Conservation (phyloP, 64 coral and sea anemone genomes). For the Porites australiensis region DNA sequence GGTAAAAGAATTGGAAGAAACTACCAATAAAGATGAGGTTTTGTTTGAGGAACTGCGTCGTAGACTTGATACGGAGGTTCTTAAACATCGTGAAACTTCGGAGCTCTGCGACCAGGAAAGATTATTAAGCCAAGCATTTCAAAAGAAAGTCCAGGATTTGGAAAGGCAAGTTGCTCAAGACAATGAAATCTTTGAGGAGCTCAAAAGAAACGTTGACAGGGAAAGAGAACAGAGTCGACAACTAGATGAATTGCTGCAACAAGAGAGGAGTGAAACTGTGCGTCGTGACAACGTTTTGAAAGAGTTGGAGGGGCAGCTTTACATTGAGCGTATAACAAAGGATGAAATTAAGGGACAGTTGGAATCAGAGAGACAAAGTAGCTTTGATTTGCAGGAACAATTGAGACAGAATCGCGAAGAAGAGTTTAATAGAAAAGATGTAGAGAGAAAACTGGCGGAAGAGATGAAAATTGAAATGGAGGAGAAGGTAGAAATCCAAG, state of each 20-base stretch:
- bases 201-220: constrained; percentile 33
- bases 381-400: constrained; percentile 20
- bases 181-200: constrained; percentile 58
- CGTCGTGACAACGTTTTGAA: constrained; percentile 57
- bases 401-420: constrained; percentile 4
- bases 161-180: constrained; percentile 65
- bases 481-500: constrained; percentile 35
- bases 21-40: constrained; percentile 35
- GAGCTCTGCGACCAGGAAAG: constrained; percentile 56
- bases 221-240: constrained; percentile 66
- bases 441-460: constrained; percentile 34
- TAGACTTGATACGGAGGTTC: constrained; percentile 50
- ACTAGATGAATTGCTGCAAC: constrained; percentile 37
- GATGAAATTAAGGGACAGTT: constrained; percentile 33
- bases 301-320: constrained; percentile 44
- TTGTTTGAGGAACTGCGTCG: constrained; percentile 62
- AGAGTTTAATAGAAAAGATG: constrained; percentile 29
- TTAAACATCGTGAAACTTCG: constrained; percentile 57
- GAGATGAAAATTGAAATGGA: constrained; percentile 39
- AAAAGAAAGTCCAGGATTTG: constrained; percentile 50
- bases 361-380: constrained; percentile 31
- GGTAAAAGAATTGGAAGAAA: constrained; percentile 67
- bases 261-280: constrained; percentile 53
- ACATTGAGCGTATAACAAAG: constrained; percentile 18
- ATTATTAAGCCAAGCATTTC: constrained; percentile 1